Conservation (phyloP, 2,797 vertebrate genomes). For the Graptemys geographica region DNA sequence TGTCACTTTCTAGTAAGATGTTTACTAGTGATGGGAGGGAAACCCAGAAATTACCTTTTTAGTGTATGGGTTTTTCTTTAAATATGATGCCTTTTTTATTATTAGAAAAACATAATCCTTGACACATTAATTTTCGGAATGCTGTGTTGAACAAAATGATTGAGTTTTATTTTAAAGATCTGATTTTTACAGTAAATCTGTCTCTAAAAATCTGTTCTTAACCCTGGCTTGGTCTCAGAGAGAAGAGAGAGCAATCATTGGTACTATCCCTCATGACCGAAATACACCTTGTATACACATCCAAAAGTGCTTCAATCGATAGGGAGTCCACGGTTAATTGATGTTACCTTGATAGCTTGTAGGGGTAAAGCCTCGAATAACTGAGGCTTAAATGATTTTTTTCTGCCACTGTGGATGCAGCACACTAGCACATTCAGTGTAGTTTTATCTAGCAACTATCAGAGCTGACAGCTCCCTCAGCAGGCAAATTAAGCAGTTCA, state of each 20-base stretch:
- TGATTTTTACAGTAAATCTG: background rate
- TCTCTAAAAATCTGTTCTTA: background rate
- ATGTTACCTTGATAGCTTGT: background rate
- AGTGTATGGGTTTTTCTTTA: too few species aligned
- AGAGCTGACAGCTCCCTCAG: background rate
- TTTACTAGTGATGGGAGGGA: background rate
- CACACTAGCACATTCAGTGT: background rate
- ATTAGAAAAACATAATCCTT: too few species aligned
- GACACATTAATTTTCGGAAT: background rate
- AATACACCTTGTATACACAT: too few species aligned
- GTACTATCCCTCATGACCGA: background rate
- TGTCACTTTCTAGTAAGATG: background rate
- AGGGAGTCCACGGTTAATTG: too few species aligned
- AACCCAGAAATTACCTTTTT: background rate
- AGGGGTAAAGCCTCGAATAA: background rate
- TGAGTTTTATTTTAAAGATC: background rate
- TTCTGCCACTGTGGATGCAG: background rate
- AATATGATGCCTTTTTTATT: background rate
- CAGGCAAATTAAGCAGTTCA: background rate
- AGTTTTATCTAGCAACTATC: background rate
- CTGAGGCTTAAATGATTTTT: background rate
- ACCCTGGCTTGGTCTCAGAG: background rate
- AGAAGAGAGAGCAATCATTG: background rate
- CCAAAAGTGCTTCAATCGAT: background rate
- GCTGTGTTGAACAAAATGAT: background rate